Evolutionary conservation across 92 coral and sea anemone species (phyloP), one percentile per base, ranked within the genome.

Genomic region (Phymanthus crucifer): DNA sequence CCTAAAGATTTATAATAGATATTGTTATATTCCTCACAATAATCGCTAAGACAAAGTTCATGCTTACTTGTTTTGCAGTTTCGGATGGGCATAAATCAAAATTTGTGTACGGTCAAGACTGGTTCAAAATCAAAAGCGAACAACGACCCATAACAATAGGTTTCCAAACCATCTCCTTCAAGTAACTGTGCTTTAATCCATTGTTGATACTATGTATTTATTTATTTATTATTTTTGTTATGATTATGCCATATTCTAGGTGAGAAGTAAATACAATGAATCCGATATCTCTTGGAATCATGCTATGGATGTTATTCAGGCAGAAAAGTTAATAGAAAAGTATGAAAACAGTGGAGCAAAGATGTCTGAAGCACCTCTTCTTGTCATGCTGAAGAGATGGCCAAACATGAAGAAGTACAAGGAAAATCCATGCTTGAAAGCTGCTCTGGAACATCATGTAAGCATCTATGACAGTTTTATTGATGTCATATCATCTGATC

Each of bases 231-330:
- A n/a, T n/a, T n/a, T n/a, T n/a, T n/a, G n/a, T n/a, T n/a, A n/a
- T n/a, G n/a, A n/a, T n/a, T n/a, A n/a, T n/a, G n/a, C n/a, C n/a
- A 50, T n/a, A n/a, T 26, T 66, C 66, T 31, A 91, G 98, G 98
- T 93, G 7, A 88, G 94, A 78, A 81, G 88, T 34, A 93, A 88
- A 83, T 93, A 85, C 48, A 74, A 75, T 72, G 84, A 82, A 37
- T 52, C 66, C 23, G 91, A 84, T 6, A 79, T 78, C 29, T 75
- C 91, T 32, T 93, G 98, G 98, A 90, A 84, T 71, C 77, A 83
- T 24, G 98, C 98, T 23, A 87, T 91, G 90, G 98, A 93, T 93
- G 98, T 83, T 75, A 93, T 93, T 8, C 83, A 90, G 31, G 90
- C 82, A 21, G 94, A 93, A 36, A 78, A 88, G 52, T 76, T 93